Base-by-base conservation (phyloP, 2,888 invertebrate genomes). In the Tetragonisca angustula region DNA sequence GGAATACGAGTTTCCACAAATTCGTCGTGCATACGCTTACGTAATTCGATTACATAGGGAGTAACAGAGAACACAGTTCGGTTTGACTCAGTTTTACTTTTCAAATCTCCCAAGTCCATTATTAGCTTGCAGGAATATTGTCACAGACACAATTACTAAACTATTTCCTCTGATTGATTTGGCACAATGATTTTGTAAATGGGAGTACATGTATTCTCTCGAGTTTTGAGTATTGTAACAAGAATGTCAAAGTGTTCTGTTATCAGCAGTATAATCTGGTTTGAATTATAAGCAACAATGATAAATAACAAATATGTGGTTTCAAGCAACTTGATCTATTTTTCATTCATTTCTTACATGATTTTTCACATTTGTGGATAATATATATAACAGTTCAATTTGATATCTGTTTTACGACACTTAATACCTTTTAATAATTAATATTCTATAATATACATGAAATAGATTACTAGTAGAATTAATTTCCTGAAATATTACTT, bases 31-130 rank as follows among this genome's bases (percentile, higher is more conserved):
- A 76, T 82, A 86, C 88, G 84, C 64, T 80, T 81, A 79, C 75
- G 78, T 88, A 83, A 88, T 88, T 88, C 83, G 88, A 89, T 89
- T 88, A 88, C 71, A 61, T 74, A 32, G 52, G 52, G 73, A 72
- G 81, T 79, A 88, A 89, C 89, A 84, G 81, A 75, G 85, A 74
- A 80, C 56, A 62, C 65, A 74, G 80, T 78, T 84, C 83, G 79
- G 87, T 86, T 89, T 85, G 85, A 84, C 87, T 81, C 83, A 79
- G 84, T 76, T 69, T 83, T 82, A 73, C 83, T 82, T 77, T 72
- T 65, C 83, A 73, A 70, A 82, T 82, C 77, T 77, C 73, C 59
- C 76, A 73, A 83, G 83, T 77, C 73, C 77, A 82, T 83, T 83
- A 83, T 68, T n/a, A 59, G 67, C 62, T 27, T 64, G n/a, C 27